phyloP scores from a whole-genome alignment of 1,140 invertebrate genomes.

The Drosophila willistoni region DNA sequence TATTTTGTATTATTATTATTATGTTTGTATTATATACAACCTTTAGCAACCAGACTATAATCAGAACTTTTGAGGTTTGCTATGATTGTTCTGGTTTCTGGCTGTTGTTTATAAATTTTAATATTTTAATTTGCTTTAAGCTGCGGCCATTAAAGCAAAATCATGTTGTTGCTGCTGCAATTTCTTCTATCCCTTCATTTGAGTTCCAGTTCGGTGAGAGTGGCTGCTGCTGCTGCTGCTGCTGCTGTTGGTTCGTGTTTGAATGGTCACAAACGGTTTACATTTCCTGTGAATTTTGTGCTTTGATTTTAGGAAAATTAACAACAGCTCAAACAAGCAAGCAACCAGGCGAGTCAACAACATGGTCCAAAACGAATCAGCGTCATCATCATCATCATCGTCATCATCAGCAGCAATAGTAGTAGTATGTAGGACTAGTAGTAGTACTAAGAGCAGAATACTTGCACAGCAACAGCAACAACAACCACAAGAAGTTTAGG shows the following conservation, averaged over 20 bases:
- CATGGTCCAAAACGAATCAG: slow-evolving; percentile 78
- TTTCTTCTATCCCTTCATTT: slow-evolving; percentile 51
- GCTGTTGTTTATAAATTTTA: slow-evolving; percentile 74
- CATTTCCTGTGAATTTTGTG: slow-evolving; percentile 79
- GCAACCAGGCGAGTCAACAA: slow-evolving; percentile 70
- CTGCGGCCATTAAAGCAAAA: slow-evolving; percentile 70
- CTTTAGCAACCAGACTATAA: slow-evolving; percentile 35
- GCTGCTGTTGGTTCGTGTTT: slow-evolving; percentile 28
- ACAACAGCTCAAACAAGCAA: slow-evolving; percentile 76
- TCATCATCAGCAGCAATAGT: slow-evolving; percentile 38
- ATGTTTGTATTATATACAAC: not conserved
- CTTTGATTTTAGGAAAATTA: slow-evolving; percentile 82
- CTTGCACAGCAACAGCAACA: slow-evolving; percentile 47
- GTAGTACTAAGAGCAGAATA: slow-evolving; percentile 16
- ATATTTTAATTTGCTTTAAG: slow-evolving; percentile 76
- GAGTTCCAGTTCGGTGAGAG: slow-evolving; percentile 42
- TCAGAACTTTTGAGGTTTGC: slow-evolving; percentile 48
- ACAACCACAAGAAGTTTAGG: slow-evolving; percentile 42
- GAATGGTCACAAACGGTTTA: slow-evolving; percentile 68
- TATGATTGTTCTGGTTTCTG: slow-evolving; percentile 12
- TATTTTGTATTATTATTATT: no score
- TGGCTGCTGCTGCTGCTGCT: slow-evolving; percentile 23
- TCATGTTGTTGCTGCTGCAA: slow-evolving; percentile 35
- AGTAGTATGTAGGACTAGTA: slow-evolving; percentile 47
- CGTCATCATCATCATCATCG: slow-evolving; percentile 71